Evolutionary conservation across 1,140 invertebrate species (phyloP).

Genomic region (Rhopalosiphum padi): DNA sequence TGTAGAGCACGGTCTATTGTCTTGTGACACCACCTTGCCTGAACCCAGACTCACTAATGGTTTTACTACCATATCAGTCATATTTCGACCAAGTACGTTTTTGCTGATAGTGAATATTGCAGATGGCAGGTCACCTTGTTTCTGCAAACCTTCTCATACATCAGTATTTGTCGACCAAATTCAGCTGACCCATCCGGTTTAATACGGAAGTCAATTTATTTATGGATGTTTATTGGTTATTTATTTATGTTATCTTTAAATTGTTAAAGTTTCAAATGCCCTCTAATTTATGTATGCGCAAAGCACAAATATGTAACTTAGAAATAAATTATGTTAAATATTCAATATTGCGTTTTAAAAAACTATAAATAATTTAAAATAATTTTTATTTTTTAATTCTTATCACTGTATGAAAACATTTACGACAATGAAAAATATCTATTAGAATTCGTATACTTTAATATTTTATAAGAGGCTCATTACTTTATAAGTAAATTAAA

Average conservation of each 20-base stretch:
- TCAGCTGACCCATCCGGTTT: not conserved
- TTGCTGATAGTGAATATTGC: constrained; percentile 82
- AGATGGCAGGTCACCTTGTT: constrained; percentile 70
- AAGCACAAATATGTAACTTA: not conserved
- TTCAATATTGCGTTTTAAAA: not conserved
- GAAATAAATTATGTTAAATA: not conserved
- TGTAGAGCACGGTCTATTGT: constrained; percentile 73
- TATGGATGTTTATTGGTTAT: not conserved
- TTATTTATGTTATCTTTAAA: not conserved
- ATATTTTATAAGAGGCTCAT: not conserved
- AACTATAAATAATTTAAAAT: not conserved
- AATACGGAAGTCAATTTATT: not conserved
- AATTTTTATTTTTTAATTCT: no score
- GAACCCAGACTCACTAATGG: constrained; percentile 65
- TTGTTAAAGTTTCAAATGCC: not conserved
- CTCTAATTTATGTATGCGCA: not conserved
- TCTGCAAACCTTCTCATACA: constrained; percentile 61
- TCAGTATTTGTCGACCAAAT: constrained; percentile 7
- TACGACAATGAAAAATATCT: not conserved
- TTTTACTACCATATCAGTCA: constrained; percentile 78
- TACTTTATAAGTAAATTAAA: not conserved
- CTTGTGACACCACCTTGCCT: constrained; percentile 60
- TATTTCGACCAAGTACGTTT: constrained; percentile 80
- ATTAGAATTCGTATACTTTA: not conserved
- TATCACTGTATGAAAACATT: not conserved